Evolutionary conservation across 1,140 invertebrate species (phyloP), one percentile per base, ranked within the genome.

Genomic region (Tribolium madens): DNA sequence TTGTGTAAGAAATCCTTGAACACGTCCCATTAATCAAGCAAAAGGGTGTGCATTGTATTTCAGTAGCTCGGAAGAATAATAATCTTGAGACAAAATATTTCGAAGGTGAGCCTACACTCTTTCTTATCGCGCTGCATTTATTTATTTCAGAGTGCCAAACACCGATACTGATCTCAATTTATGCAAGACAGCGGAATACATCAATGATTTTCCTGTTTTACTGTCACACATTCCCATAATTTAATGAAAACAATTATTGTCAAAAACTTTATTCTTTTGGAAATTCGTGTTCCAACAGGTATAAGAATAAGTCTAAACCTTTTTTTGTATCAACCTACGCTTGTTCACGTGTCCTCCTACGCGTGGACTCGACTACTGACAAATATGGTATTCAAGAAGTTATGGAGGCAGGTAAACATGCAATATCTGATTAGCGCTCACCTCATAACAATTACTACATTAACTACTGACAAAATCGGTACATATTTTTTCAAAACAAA

Each of bases 361-460:
- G 26, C 57, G 26, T 33, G 57, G 26, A 33, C 57, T 64, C 57
- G 26, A 33, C 57, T 52, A 72, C 50, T 52, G 13, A 72, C 70
- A 48, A 50, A 72, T 72, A 72, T 48, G 70, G 70, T 71, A 72
- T 50, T 72, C 46, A 71, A 71, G 42, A 50, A 71, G 68, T 71
- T 18, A 71, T 71, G 36, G 68, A 33, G 57, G 57, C 26, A 64
- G 57, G 57, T 64, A 64, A 64, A 64, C 57, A 64, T 64, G 57
- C 57, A 64, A 64, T 64, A 64, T 64, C 57, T 64, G 57, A 64
- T 64, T 64, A 64, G 57, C 57, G 57, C 26, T 64, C 57, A 33
- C 57, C 57, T 64, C 57, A 64, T 64, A 64, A 64, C 57, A 64
- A 64, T 64, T 64, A 64, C 57, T 33, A 64, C 57, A 64, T 64